Base-by-base conservation (phyloP, 2,888 invertebrate species). In the Caenorhabditis doughertyi region DNA sequence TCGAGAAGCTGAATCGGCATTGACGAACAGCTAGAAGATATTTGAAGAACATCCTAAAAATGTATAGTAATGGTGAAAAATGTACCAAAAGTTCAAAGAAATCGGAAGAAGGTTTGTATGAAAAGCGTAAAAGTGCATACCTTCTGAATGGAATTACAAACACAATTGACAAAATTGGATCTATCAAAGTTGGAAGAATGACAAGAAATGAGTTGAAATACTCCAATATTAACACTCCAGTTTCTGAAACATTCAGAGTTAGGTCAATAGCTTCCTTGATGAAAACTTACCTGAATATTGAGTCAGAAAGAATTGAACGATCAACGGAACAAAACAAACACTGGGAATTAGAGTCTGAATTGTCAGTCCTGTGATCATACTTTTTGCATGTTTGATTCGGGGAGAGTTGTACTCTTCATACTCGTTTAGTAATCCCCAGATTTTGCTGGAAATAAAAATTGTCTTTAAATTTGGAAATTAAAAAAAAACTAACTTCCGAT, bases 121-220 rank as follows among this genome's bases (percentile, higher is more conserved):
- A n/a, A n/a, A n/a, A n/a, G n/a, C n/a, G n/a, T 42, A 42, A 42
- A 42, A 5, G 42, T 49, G 11, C 47, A 32, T 11, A 80, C 80
- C 73, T 73, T 53, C 81, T 60, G 25, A 81, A 81, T n/a, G 81
- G 81, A 27, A 81, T 76, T 27, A 81, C 70, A 65, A 81, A 81
- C 2, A 70, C 39, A 25, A 81, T 74, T 11, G 81, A 76, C 29
- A 81, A 32, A n/a, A 81, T 49, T 21, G 81, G 81, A 44, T 81
- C 81, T 4, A 81, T 29, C 13, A 81, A 44, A 5, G 81, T 81
- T 56, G 81, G 81, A 2, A 81, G 25, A 42, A 81, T 81, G 0
- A 81, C 73, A 0, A 81, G 32, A 35, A 81, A 81, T 8, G 81
- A 76, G 49, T 74, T 81, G 39, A 81, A 58, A 23, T 81, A 74